phyloP scores from a whole-genome alignment of 2,797 vertebrate species.

The Dromococcyx pavoninus region DNA sequence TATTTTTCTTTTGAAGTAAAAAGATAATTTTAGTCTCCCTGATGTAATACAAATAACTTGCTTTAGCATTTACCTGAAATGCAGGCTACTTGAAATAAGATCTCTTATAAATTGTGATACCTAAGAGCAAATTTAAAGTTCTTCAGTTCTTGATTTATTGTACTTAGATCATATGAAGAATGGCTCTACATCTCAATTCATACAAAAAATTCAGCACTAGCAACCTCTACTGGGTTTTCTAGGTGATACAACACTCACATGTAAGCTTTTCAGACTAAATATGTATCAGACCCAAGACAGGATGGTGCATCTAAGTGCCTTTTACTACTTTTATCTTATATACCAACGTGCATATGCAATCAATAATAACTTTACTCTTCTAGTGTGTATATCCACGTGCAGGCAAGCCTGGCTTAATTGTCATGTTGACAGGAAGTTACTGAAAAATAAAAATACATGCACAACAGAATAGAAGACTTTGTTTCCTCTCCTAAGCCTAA shows the following conservation, averaged over 20 bases:
- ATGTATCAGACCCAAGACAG: not conserved
- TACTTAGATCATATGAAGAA: not conserved
- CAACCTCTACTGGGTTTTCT: not conserved
- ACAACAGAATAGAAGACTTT: not conserved
- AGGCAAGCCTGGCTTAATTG: not conserved
- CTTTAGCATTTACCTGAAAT: not conserved
- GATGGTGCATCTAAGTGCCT: not conserved
- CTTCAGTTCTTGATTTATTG: not conserved
- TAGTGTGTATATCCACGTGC: not conserved
- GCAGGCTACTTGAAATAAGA: not conserved
- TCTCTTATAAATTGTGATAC: not conserved
- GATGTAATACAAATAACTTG: not conserved
- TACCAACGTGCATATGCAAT: not conserved
- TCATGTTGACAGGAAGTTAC: not conserved
- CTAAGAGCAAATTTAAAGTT: not conserved
- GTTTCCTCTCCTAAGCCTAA: not conserved
- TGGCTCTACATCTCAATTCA: not conserved
- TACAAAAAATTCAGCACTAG: not conserved
- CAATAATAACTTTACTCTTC: not conserved
- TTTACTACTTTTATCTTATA: not conserved
- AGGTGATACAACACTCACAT: fast-evolving
- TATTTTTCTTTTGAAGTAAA: not conserved
- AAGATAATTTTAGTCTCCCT: not conserved
- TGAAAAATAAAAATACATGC: not conserved
- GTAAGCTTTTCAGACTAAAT: not conserved